phyloP scores from a whole-genome alignment of 2,888 invertebrate species.

The Graphium colonna region DNA sequence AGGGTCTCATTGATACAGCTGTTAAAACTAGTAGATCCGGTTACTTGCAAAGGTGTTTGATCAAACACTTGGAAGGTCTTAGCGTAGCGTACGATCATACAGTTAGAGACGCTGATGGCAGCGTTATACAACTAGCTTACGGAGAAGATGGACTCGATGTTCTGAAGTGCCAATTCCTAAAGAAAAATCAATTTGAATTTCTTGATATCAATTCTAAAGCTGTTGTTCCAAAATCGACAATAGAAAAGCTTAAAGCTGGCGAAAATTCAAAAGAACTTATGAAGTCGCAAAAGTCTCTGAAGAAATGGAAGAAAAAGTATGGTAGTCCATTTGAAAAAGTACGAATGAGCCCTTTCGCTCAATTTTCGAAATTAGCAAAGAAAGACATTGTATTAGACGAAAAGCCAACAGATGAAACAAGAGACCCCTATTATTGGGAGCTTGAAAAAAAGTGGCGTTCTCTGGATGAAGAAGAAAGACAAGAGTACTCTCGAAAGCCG shows the following conservation, averaged over 20 bases:
- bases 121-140: conserved; percentile 95
- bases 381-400: conserved; percentile 67
- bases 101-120: conserved; percentile 96
- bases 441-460: conserved; percentile 84
- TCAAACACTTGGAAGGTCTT: conserved; percentile 98
- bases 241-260: conserved; percentile 80
- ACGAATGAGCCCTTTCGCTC: conserved; percentile 79
- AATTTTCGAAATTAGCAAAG: conserved; percentile 78
- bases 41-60: conserved; percentile 97
- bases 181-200: conserved; percentile 86
- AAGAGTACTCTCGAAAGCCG: conserved; percentile 71
- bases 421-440: conserved; percentile 80
- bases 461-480: conserved; percentile 79
- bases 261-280: conserved; percentile 69
- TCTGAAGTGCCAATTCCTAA: conserved; percentile 91
- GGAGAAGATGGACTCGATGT: conserved; percentile 97
- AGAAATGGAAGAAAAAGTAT: conserved; percentile 82
- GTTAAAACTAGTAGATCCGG: conserved; percentile 99
- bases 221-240: conserved; percentile 78
- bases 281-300: conserved; percentile 79
- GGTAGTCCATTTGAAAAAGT: conserved; percentile 64
- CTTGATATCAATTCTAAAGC: conserved; percentile 89
- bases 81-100: conserved; percentile 95
- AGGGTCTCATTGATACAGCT: conserved; percentile 99
- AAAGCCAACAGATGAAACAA: conserved; percentile 73